phyloP scores from a whole-genome alignment of 2,113 vertebrate genomes.

The Pyxicephalus adspersus region DNA sequence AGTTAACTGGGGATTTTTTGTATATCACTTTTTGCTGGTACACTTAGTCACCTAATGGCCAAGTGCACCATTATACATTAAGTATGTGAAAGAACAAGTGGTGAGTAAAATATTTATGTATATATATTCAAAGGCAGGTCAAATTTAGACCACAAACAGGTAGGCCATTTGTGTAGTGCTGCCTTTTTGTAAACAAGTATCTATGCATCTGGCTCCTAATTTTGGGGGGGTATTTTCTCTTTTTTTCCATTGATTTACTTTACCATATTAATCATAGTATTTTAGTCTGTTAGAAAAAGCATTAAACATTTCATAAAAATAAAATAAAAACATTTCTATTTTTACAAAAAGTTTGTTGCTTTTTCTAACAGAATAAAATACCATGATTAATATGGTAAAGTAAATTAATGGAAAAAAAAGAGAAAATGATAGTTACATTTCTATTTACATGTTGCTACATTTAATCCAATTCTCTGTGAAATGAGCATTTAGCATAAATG shows the following conservation, averaged over 20 bases:
- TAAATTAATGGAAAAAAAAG: neutral
- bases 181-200: too few species aligned
- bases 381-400: neutral
- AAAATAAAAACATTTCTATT: neutral
- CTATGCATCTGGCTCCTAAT: too few species aligned
- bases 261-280: neutral
- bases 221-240: neutral
- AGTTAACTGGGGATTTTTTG: too few species aligned
- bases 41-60: too few species aligned
- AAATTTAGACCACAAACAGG: too few species aligned
- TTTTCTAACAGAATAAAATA: neutral
- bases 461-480: conserved; percentile 10
- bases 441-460: neutral
- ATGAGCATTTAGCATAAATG: conserved; percentile 29
- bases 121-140: too few species aligned
- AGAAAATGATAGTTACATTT: conserved; percentile 14
- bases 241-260: neutral
- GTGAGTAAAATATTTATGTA: too few species aligned
- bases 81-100: too few species aligned
- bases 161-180: too few species aligned
- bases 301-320: neutral
- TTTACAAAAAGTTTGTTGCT: neutral
- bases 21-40: too few species aligned
- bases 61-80: too few species aligned
- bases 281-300: neutral